Conservation (phyloP, 2,113 vertebrate species). For the Cairina moschata region DNA sequence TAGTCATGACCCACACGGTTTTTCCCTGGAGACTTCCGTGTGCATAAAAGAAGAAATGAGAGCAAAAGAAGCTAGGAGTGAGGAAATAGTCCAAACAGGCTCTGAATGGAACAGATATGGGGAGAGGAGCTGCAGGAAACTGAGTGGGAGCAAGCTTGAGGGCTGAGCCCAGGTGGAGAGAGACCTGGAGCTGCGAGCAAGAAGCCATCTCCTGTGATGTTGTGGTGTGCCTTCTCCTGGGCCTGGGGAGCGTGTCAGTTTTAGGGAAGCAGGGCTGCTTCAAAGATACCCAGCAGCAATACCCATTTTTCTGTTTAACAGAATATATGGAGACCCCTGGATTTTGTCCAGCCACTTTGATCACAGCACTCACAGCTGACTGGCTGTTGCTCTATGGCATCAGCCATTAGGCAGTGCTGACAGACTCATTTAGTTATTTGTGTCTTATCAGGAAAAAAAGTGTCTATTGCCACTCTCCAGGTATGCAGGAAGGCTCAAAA, state of each 20-base stretch:
- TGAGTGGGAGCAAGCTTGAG: background rate
- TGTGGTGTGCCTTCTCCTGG: background rate
- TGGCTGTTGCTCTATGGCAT: background rate
- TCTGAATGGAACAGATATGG: background rate
- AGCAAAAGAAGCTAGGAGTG: background rate
- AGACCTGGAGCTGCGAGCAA: background rate
- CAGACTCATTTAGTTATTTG: background rate
- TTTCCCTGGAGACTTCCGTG: background rate
- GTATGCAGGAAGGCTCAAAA: background rate
- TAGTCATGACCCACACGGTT: background rate
- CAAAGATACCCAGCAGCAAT: background rate
- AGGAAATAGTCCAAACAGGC: background rate
- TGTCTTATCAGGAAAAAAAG: background rate
- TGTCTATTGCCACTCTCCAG: background rate
- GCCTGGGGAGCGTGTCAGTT: background rate
- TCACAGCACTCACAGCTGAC: accelerated
- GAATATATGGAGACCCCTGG: background rate
- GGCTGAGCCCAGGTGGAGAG: background rate
- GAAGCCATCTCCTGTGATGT: background rate
- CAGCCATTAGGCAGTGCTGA: background rate
- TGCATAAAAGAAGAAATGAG: background rate
- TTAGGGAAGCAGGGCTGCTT: background rate
- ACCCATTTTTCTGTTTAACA: background rate
- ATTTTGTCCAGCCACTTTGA: background rate
- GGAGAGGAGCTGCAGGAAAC: background rate